Conservation (phyloP, 2,888 invertebrate species). For the Drosophila atroscutellata region DNA sequence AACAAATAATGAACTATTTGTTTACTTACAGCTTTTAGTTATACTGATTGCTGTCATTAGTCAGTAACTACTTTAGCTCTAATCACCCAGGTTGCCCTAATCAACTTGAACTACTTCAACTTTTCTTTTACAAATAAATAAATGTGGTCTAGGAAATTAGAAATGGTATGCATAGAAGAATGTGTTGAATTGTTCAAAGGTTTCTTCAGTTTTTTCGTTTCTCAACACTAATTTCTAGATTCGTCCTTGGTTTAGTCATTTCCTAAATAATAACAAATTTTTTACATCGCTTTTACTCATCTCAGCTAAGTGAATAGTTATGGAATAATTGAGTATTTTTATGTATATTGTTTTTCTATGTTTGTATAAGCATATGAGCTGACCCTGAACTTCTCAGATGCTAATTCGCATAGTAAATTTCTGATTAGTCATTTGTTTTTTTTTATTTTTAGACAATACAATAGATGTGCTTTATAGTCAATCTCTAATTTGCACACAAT, state of each 20-base stretch:
- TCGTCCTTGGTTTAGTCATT: no score
- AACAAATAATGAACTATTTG: slow-evolving; percentile 41
- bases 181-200: background rate
- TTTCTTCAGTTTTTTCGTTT: background rate
- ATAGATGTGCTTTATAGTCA: slow-evolving; percentile 20
- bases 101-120: slow-evolving; percentile 4
- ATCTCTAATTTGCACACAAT: slow-evolving; percentile 41
- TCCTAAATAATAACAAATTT: no score
- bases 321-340: background rate
- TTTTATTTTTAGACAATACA: slow-evolving; percentile 20
- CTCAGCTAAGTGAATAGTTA: background rate
- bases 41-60: background rate
- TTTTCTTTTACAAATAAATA: no score
- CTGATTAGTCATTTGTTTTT: slow-evolving; percentile 8
- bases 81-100: slow-evolving; percentile 10
- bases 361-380: background rate
- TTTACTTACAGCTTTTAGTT: background rate
- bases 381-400: slow-evolving; percentile 28
- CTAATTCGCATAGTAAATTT: slow-evolving; percentile 21
- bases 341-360: no score
- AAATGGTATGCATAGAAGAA: background rate
- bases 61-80: slow-evolving; percentile 27
- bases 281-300: background rate
- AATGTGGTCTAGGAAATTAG: background rate
- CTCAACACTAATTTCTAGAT: no score